These are phyloP conservation scores for Ophion obscuratus DNA, from an alignment of 2,888 invertebrate species.

Conservation along the genomic window DNA sequence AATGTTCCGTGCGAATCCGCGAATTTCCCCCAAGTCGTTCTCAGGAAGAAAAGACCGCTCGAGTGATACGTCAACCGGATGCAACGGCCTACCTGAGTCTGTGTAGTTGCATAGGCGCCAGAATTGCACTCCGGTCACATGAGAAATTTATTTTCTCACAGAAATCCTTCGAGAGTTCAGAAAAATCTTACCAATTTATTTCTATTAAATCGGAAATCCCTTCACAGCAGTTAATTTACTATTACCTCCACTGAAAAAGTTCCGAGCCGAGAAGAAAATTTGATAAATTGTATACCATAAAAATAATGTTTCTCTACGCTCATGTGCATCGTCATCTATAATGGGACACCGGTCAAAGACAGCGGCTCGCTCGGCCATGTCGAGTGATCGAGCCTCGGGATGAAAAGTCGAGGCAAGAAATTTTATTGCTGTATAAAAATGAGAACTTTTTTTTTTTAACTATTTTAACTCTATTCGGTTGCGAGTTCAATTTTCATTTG, in stretches of 20 bases:
- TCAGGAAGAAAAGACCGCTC: slow-evolving; percentile 69
- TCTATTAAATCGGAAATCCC: neutral
- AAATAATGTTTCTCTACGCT: slow-evolving; percentile 70
- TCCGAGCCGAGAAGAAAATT: neutral
- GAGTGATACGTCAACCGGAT: slow-evolving; percentile 78
- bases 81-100: slow-evolving; percentile 74
- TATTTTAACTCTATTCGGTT: no score
- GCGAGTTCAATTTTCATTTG: no score
- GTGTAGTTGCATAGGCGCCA: slow-evolving; percentile 76
- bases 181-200: neutral
- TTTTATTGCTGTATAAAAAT: no score
- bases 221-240: neutral
- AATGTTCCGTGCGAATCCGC: slow-evolving; percentile 74
- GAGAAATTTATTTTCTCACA: slow-evolving; percentile 13
- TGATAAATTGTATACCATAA: neutral
- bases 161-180: neutral
- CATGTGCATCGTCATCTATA: slow-evolving; percentile 75
- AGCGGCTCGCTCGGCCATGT: slow-evolving; percentile 42
- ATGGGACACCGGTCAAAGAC: slow-evolving; percentile 74
- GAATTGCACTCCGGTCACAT: slow-evolving; percentile 3
- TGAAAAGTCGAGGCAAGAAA: no score
- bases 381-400: neutral
- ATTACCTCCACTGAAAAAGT: neutral
- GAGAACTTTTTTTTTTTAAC: no score
- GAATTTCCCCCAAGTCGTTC: slow-evolving; percentile 70